Evolutionary conservation across 2,797 vertebrate species (phyloP).

Genomic region (Masticophis lateralis): DNA sequence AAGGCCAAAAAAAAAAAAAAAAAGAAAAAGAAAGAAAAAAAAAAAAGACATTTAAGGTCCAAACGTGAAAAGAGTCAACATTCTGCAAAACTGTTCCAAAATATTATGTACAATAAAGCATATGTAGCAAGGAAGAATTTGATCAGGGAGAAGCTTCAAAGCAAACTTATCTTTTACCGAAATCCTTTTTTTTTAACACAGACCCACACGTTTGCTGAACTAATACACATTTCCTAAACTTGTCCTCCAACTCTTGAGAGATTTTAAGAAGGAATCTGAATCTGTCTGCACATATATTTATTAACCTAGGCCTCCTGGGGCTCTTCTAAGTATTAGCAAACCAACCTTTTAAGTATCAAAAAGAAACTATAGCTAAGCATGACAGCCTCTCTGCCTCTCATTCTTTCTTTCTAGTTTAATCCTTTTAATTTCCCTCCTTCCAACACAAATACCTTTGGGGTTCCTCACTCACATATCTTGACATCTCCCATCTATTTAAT

Average conservation of each 20-base stretch:
- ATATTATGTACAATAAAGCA: conserved; percentile 26
- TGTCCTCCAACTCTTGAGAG: conserved; percentile 45
- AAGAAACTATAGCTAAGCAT: conserved; percentile 58
- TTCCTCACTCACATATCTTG: conserved; percentile 13
- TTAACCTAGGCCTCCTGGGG: conserved; percentile 47
- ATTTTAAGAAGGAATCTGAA: conserved; percentile 50
- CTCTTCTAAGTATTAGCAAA: conserved; percentile 60
- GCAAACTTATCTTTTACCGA: conserved; percentile 21
- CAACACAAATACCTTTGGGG: not conserved
- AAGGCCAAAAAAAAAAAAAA: not conserved
- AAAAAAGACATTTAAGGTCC: conserved; percentile 44
- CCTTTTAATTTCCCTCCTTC: conserved; percentile 38
- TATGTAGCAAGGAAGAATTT: accelerated
- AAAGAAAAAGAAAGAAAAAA: too few species aligned
- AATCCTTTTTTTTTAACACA: conserved; percentile 1
- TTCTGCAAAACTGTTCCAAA: conserved; percentile 35
- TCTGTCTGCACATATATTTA: conserved; percentile 56
- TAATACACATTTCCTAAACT: conserved; percentile 31
- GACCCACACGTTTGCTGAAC: conserved; percentile 12
- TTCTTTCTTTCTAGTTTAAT: conserved; percentile 32
- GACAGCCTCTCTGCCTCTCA: not conserved
- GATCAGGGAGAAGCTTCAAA: conserved; percentile 26
- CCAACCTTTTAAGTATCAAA: conserved; percentile 59
- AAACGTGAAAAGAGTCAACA: conserved; percentile 21
- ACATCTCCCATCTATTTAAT: conserved; percentile 7